These are phyloP conservation scores for Drosophila tsacasi DNA, from an alignment of 1,140 invertebrate species.

Conservation along the genomic window DNA sequence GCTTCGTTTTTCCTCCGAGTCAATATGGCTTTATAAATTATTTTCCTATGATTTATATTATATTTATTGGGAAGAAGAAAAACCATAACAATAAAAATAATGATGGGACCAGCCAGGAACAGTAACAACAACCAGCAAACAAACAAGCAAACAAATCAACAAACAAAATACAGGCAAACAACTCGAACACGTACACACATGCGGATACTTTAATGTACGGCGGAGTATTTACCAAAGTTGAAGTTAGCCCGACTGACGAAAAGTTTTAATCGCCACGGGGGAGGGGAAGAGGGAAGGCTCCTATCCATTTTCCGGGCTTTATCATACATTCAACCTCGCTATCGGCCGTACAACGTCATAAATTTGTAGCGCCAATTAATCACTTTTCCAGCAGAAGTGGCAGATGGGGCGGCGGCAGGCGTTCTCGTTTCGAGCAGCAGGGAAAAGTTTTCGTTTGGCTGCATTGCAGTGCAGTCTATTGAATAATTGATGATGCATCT, in stretches of 20 bases:
- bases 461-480: constrained; percentile 63
- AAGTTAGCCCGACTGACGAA: constrained; percentile 53
- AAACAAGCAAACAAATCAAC: constrained; percentile 28
- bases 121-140: constrained; percentile 20
- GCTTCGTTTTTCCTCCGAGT: neutral
- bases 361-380: constrained; percentile 83
- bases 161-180: constrained; percentile 37
- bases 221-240: constrained; percentile 59
- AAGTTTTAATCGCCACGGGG: constrained; percentile 71
- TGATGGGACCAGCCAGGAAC: constrained; percentile 23
- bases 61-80: constrained; percentile 63
- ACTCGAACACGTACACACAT: constrained; percentile 24
- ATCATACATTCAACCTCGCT: constrained; percentile 82
- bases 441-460: constrained; percentile 56
- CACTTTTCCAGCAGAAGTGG: constrained; percentile 44
- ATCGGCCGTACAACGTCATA: constrained; percentile 73
- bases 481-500: constrained; percentile 73
- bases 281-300: neutral
- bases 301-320: constrained; percentile 54
- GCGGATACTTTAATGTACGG: constrained; percentile 54
- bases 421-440: neutral
- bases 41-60: constrained; percentile 72
- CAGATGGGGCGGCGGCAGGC: constrained; percentile 3
- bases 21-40: constrained; percentile 68
- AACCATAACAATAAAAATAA: constrained; percentile 76